Evolutionary conservation across 2,888 invertebrate genomes (phyloP).

Genomic region (Unio delphinus): DNA sequence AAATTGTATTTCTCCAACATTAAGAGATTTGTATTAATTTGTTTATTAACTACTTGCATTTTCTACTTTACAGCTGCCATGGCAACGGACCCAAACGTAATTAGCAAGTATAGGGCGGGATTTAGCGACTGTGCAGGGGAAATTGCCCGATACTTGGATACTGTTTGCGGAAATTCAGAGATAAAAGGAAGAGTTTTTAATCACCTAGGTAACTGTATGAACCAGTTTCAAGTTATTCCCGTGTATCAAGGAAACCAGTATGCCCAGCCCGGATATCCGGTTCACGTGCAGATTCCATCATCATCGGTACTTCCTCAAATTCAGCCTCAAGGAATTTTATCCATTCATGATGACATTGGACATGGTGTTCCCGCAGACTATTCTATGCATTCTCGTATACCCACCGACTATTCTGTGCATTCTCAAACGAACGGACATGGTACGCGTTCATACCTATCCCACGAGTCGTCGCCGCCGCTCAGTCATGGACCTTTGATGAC

Average conservation of each 20-base stretch:
- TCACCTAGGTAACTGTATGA: conserved; percentile 41
- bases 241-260: conserved; percentile 25
- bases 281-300: conserved; percentile 16
- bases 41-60: conserved; percentile 1
- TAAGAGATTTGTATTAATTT: no score
- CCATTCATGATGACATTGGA: no score
- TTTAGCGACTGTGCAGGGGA: conserved; percentile 54
- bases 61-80: conserved; percentile 33
- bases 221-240: conserved; percentile 37
- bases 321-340: no score
- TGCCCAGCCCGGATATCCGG: conserved; percentile 13
- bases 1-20: no score
- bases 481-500: no score
- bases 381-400: no score
- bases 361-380: no score
- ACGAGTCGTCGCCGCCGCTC: no score
- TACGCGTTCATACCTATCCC: no score
- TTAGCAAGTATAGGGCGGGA: conserved; percentile 39
- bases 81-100: conserved; percentile 44
- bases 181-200: conserved; percentile 41
- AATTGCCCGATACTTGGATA: conserved; percentile 45
- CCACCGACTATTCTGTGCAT: no score
- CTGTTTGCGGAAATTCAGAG: conserved; percentile 39
- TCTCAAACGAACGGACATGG: no score
- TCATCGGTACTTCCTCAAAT: no score